Percentiles rank a stretch among this genome's conserved stretches.
Evolutionary conservation across 2,888 invertebrate genomes (phyloP).

Genomic region (Stenolophus ochropezus): DNA sequence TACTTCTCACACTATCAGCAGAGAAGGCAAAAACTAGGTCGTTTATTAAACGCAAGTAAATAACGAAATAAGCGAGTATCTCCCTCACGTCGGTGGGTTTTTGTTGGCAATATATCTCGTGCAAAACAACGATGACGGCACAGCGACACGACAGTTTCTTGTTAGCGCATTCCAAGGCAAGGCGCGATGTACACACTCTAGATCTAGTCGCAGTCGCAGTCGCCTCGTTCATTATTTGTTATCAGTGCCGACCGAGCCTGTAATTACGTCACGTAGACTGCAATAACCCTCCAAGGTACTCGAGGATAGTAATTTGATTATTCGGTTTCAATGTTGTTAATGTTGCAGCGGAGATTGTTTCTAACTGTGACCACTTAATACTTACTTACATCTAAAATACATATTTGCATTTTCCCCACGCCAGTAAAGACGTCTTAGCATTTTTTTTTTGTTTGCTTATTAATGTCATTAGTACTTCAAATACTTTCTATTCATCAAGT

Average conservation of each 20-base stretch:
- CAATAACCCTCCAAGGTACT: background rate
- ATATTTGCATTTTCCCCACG: too few species aligned
- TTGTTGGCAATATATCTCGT: constrained; percentile 13
- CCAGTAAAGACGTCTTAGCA: too few species aligned
- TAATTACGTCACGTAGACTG: constrained; percentile 35
- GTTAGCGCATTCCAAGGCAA: constrained; percentile 34
- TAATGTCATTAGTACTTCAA: too few species aligned
- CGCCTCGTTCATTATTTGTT: constrained; percentile 33
- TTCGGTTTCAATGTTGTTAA: background rate
- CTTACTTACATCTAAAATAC: background rate
- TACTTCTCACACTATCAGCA: background rate
- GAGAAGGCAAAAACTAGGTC: background rate
- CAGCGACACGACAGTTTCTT: constrained; percentile 24
- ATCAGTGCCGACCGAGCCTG: constrained; percentile 29
- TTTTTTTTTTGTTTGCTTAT: too few species aligned
- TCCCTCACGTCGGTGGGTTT: background rate
- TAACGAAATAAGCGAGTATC: constrained; percentile 4
- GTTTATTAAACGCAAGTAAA: background rate
- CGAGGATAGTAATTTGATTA: background rate
- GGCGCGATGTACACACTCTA: background rate
- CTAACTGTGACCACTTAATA: background rate
- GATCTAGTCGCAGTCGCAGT: background rate
- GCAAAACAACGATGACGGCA: constrained; percentile 14
- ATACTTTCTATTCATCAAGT: too few species aligned
- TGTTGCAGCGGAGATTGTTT: background rate